Evolutionary conservation across 2,888 invertebrate species (phyloP), one percentile per base, ranked within the genome.

Genomic region (Cabera pusaria): DNA sequence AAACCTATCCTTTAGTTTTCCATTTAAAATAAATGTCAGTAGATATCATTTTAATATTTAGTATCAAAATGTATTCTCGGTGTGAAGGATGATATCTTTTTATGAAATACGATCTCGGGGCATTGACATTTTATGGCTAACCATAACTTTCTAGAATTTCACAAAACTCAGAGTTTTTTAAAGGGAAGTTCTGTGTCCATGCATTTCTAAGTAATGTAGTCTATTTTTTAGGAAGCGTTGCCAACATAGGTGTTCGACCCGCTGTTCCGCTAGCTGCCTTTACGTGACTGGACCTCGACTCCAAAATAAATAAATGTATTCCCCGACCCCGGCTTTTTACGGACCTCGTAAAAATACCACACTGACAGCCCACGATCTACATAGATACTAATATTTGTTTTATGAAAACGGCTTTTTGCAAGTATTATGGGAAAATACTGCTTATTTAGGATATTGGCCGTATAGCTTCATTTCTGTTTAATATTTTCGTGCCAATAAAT

Each of bases 311-410:
- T 66, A 72, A 63, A 65, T 62, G 56, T 60, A 59, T 66, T 60
- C 53, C 50, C 44, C 52, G 50, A 33, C 51, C 49, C 31, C 25
- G 53, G 44, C 42, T 58, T 58, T 70, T 66, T 66, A 62, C 61
- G 59, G 56, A 36, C 39, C 50, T 62, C 72, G 66, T 73, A 76
- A 76, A 74, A 66, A 74, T 64, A 67, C 50, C 55, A 44, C 47
- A 64, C 60, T 62, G 72, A 73, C 65, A 67, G 63, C 53, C 52
- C 39, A 53, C 63, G 62, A 69, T 67, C 59, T 64, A 62, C 59
- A 63, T 60, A 60, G 61, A 65, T 67, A 67, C 64, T 72, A 69
- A 74, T 77, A 72, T 74, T 73, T 74, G 64, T 66, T 77, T 74
- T 75, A 75, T 68, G 64, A 62, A 63, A 64, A 67, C 34, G 39